Percentiles rank a stretch among this genome's conserved stretches.
These are phyloP conservation scores for Plebejus anna DNA, from an alignment of 2,888 invertebrate species.

Conservation along the genomic window DNA sequence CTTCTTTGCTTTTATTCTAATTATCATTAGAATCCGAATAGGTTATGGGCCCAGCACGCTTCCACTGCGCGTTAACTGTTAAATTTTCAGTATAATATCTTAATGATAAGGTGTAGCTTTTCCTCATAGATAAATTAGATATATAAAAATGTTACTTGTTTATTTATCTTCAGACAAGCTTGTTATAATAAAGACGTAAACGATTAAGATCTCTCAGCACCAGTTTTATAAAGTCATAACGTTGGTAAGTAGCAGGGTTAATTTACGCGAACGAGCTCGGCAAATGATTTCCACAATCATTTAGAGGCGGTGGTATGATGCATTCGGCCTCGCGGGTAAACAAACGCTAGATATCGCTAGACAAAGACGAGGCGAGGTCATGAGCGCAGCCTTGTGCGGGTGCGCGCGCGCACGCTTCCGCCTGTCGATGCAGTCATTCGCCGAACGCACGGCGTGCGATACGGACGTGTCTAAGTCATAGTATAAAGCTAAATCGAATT, in stretches of 20 bases:
- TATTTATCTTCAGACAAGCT: background rate
- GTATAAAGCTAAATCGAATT: background rate
- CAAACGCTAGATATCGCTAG: constrained; percentile 77
- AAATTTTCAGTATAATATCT: background rate
- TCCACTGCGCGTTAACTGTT: constrained; percentile 82
- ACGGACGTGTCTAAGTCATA: constrained; percentile 41
- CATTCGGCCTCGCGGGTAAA: constrained; percentile 77
- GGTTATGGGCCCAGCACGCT: constrained; percentile 92
- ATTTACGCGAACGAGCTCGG: constrained; percentile 37
- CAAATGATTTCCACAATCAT: constrained; percentile 44
- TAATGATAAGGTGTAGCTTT: background rate
- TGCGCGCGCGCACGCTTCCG: constrained; percentile 72
- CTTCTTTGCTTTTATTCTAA: too few relatives aligned
- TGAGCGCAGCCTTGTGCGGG: constrained; percentile 78
- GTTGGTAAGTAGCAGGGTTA: constrained; percentile 44
- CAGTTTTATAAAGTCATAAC: constrained; percentile 18
- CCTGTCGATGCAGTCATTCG: constrained; percentile 53
- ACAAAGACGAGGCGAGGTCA: constrained; percentile 79
- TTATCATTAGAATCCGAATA: too few relatives aligned
- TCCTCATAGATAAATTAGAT: background rate
- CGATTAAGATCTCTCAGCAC: constrained; percentile 9
- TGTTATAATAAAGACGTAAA: constrained; percentile 18
- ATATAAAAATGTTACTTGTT: background rate
- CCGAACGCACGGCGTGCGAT: constrained; percentile 49
- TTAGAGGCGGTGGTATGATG: constrained; percentile 70